Percentiles rank a stretch among this genome's conserved stretches.
Conservation (phyloP, 2,888 invertebrate genomes). For the Ceraclea dissimilis region DNA sequence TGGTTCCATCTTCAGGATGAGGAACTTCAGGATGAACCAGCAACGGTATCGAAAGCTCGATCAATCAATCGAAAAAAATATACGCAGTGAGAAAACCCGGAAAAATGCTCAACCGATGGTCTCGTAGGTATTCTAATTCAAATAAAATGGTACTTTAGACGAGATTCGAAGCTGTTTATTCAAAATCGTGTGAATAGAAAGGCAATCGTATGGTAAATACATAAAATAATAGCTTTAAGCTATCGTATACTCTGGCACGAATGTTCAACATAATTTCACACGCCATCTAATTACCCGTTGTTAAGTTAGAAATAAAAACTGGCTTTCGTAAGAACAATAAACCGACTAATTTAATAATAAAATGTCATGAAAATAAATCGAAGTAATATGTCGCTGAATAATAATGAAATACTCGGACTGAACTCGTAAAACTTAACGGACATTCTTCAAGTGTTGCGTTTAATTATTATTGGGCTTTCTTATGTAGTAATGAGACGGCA, state of each 20-base stretch:
- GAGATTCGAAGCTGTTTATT: too few relatives aligned
- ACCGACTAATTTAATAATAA: background rate
- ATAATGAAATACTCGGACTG: background rate
- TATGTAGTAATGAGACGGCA: too few relatives aligned
- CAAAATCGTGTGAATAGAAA: background rate
- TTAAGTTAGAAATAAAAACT: background rate
- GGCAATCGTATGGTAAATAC: background rate
- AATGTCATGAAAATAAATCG: constrained; percentile 2
- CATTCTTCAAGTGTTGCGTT: background rate
- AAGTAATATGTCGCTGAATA: background rate
- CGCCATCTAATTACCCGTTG: background rate
- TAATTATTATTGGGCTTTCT: too few relatives aligned
- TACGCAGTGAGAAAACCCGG: too few relatives aligned
- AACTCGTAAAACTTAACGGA: background rate
- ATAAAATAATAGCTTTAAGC: background rate
- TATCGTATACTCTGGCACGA: too few relatives aligned
- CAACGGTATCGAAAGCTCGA: too few relatives aligned
- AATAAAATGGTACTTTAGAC: too few relatives aligned
- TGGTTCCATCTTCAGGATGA: too few relatives aligned
- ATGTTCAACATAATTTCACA: background rate
- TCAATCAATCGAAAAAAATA: too few relatives aligned
- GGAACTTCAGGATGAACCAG: too few relatives aligned
- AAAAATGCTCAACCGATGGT: too few relatives aligned
- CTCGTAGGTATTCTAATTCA: too few relatives aligned
- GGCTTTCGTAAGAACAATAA: constrained; percentile 2